Percentiles rank a stretch among this genome's conserved stretches.
Evolutionary conservation across 1,140 invertebrate genomes (phyloP).

Genomic region (Triops longicaudatus): DNA sequence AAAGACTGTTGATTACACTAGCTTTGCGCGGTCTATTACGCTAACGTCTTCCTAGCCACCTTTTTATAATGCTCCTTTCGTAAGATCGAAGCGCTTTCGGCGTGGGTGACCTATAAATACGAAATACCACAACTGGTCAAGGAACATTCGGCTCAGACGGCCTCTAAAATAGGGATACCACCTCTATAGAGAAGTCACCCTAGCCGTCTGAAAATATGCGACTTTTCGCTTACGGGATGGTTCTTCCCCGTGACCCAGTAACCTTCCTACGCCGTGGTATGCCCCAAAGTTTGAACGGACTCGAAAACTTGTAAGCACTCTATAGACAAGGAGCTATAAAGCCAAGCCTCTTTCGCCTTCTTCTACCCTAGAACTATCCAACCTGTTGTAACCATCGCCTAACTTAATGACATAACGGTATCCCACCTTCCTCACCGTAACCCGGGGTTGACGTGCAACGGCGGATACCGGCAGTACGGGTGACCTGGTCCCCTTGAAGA

Average conservation of each 20-base stretch:
- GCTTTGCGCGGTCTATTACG: not conserved
- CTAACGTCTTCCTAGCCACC: not conserved
- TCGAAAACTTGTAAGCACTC: not conserved
- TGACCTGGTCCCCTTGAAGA: not conserved
- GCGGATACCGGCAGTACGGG: not conserved
- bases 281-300: not conserved
- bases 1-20: not conserved
- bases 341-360: not conserved
- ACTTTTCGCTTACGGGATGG: not conserved
- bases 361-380: not conserved
- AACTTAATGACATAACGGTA: slow-evolving; percentile 12
- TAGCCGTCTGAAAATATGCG: not conserved
- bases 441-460: not conserved
- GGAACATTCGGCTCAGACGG: not conserved
- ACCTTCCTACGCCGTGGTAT: not conserved
- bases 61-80: no score
- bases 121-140: not conserved
- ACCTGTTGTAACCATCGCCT: slow-evolving; percentile 13
- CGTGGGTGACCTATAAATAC: not conserved
- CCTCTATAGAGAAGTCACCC: not conserved
- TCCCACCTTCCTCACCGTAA: not conserved
- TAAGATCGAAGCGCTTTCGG: not conserved
- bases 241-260: slow-evolving; percentile 2
- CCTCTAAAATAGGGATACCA: not conserved
- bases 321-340: not conserved